A percentile compares a stretch with the other conserved stretches of the same genome.
phyloP scores from a whole-genome alignment of 2,113 vertebrate genomes.

The Laticauda laticaudata region DNA sequence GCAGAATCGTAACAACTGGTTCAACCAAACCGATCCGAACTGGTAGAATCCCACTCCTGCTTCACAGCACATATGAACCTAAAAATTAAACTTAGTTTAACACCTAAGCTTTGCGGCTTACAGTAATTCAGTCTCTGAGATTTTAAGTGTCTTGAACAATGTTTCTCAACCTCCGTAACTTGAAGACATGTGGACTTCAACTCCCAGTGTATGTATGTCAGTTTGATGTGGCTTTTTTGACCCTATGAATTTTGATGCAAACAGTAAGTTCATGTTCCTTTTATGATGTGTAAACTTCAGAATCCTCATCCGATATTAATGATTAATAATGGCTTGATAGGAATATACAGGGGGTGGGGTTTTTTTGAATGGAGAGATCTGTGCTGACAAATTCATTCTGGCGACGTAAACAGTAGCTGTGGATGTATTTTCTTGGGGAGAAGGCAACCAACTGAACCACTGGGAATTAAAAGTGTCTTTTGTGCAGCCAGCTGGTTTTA shows the following conservation, averaged over 20 bases:
- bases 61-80: neutral
- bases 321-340: neutral
- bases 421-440: neutral
- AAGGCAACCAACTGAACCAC: accelerated
- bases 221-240: neutral
- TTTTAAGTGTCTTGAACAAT: neutral
- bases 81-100: neutral
- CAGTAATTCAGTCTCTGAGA: neutral
- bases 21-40: no score
- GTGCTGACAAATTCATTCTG: neutral
- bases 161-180: no score
- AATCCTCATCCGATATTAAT: neutral
- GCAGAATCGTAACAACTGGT: no score
- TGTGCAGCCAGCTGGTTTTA: neutral
- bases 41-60: no score
- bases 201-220: neutral
- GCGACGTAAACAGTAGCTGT: neutral
- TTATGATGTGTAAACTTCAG: neutral
- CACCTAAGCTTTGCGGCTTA: neutral
- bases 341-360: neutral
- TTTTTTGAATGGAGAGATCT: neutral
- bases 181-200: no score
- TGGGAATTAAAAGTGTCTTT: neutral
- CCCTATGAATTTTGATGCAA: neutral
- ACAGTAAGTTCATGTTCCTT: neutral